These are phyloP conservation scores for Zapornia atra DNA, from an alignment of 2,113 vertebrate species.

Conservation along the genomic window DNA sequence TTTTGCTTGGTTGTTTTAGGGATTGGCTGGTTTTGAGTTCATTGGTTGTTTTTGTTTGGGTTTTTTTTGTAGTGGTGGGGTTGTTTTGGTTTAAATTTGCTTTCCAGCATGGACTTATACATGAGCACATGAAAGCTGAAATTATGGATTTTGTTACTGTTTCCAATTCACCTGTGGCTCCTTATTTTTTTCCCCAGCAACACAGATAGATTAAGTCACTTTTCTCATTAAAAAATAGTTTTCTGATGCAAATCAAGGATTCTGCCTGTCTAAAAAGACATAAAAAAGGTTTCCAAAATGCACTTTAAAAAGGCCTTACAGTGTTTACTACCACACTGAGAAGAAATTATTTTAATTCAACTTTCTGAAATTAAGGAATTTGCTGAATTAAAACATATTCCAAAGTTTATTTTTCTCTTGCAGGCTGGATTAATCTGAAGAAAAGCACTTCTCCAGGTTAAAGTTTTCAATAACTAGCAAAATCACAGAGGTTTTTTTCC, in stretches of 20 bases:
- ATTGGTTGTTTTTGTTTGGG: background rate
- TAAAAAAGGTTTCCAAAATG: background rate
- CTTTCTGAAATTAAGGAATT: background rate
- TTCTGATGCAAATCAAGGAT: background rate
- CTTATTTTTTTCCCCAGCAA: background rate
- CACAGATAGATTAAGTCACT: background rate
- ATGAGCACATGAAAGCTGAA: background rate
- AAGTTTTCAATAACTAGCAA: background rate
- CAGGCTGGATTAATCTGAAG: background rate
- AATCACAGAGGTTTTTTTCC: background rate
- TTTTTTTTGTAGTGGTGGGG: background rate
- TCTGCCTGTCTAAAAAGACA: background rate
- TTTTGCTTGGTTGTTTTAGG: background rate
- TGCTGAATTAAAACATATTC: background rate
- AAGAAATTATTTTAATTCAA: background rate
- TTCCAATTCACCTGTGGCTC: background rate
- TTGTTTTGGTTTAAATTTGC: background rate
- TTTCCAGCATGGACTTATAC: background rate
- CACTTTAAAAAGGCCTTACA: background rate
- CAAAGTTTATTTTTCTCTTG: background rate
- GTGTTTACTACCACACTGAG: background rate
- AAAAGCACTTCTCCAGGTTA: background rate
- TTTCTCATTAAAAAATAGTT: background rate
- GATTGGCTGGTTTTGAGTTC: background rate
- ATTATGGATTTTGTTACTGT: background rate